Conservation (phyloP, 2,113 vertebrate species). For the Scalopus aquaticus region DNA sequence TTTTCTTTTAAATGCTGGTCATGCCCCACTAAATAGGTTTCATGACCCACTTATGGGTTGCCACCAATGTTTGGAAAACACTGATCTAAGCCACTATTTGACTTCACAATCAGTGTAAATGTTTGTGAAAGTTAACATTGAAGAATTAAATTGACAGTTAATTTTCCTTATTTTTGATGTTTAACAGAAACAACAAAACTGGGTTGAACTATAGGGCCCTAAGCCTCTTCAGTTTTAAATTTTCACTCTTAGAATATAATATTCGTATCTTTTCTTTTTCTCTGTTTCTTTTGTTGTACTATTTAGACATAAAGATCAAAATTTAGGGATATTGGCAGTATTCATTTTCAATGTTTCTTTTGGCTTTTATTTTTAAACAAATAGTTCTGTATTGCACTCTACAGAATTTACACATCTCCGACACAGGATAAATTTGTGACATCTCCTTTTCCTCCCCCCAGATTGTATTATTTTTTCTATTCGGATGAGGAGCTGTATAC, state of each 20-base stretch:
- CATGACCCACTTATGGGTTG: neutral
- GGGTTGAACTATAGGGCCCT: neutral
- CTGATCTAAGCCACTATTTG: neutral
- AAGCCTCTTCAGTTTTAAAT: neutral
- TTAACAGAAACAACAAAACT: neutral
- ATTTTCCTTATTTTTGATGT: conserved; percentile 5
- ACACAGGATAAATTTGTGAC: neutral
- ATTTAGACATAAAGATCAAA: neutral
- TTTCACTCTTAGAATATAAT: neutral
- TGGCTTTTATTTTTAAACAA: neutral
- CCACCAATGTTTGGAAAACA: neutral
- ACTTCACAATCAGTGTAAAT: neutral
- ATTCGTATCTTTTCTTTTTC: neutral
- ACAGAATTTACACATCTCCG: neutral
- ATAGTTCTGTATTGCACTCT: neutral
- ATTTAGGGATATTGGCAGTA: neutral
- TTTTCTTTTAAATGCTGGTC: conserved; percentile 25
- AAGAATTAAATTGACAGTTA: neutral
- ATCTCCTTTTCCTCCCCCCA: neutral
- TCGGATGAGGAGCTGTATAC: too few species aligned
- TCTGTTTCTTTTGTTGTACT: neutral
- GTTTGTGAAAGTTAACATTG: neutral
- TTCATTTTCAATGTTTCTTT: neutral
- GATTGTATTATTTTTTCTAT: too few species aligned
- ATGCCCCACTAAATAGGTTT: neutral